Evolutionary conservation across 2,888 invertebrate species (phyloP), one percentile per base, ranked within the genome.

Genomic region (Orthosia gracilis): DNA sequence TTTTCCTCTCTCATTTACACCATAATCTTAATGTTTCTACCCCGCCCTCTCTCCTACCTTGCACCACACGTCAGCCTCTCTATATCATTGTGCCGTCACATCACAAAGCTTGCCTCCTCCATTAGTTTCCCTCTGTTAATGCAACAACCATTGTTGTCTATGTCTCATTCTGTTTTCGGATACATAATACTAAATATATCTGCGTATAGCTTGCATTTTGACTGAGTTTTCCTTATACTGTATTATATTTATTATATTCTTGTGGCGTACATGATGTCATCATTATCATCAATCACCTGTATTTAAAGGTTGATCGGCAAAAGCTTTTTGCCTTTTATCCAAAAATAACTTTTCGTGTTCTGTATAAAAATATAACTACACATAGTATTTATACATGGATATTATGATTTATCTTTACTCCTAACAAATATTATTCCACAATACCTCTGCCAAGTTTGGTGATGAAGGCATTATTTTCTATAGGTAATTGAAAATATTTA

Each of bases 111-210:
- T 54, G 72, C 47, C 70, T 69, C 76, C 71, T 18, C 79, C 72
- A 80, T 85, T 80, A 77, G 75, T 82, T 82, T 77, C 23, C 13
- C 47, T 78, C 74, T 79, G 74, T 79, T 76, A 82, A 82, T 84
- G 85, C 84, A 76, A 26, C 62, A 64, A 58, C 79, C 63, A 75
- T 84, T 85, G 70, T 78, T 61, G n/a, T 23, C 13, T 61, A 47
- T 40, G 18, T 62, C 57, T 66, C 65, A 64, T 73, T 73, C 73
- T 68, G 61, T 73, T 73, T 78, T 80, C 15, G 80, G 68, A 73
- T 59, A 80, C 54, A 47, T 13, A 55, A 61, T 21, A 79, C 54
- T 26, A 40, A 65, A 50, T 31, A 55, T 45, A 26, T 54, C n/a
- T 74, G 40, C 11, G 18, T 61, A 23, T 40, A 69, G 11, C 52